Percentiles rank a stretch among this genome's conserved stretches.
Evolutionary conservation across 2,888 invertebrate genomes (phyloP).

Genomic region (Zygothrica quintamaculata): DNA sequence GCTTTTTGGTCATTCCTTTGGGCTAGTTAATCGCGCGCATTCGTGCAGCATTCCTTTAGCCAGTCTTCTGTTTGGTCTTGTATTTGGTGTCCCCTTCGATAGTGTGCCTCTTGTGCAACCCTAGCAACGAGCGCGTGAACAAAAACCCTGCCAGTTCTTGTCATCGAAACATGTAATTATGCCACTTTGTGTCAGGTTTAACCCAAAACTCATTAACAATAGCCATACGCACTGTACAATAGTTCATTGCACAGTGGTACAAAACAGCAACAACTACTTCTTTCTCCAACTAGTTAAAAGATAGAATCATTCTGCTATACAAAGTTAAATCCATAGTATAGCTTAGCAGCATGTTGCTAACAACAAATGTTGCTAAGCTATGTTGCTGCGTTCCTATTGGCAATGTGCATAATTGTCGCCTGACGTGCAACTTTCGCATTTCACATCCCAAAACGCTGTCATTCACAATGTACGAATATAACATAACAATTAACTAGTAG

Average conservation of each 20-base stretch:
- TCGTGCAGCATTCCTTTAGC: constrained; percentile 75
- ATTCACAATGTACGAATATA: constrained; percentile 40
- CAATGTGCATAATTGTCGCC: constrained; percentile 69
- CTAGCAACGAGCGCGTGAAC: constrained; percentile 48
- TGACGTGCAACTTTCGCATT: constrained; percentile 67
- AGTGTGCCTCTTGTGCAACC: background rate
- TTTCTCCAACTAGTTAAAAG: too few species aligned
- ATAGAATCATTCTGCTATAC: too few species aligned
- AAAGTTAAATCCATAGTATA: too few species aligned
- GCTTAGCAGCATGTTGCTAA: too few species aligned
- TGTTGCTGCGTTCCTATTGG: background rate
- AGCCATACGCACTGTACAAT: constrained; percentile 11
- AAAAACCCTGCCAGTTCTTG: constrained; percentile 53
- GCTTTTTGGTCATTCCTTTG: constrained; percentile 68
- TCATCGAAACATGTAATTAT: constrained; percentile 82
- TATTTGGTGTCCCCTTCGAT: constrained; percentile 1
- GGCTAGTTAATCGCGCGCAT: constrained; percentile 63
- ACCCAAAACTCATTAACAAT: constrained; percentile 40
- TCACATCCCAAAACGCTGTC: constrained; percentile 58
- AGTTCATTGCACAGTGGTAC: too few species aligned
- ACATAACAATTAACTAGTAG: constrained; percentile 75
- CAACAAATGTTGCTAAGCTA: too few species aligned
- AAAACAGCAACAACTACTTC: too few species aligned
- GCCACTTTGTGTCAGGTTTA: constrained; percentile 73
- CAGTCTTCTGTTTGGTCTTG: too few species aligned